These are phyloP conservation scores for Hymenopus coronatus DNA, from an alignment of 2,888 invertebrate genomes.

Conservation along the genomic window DNA sequence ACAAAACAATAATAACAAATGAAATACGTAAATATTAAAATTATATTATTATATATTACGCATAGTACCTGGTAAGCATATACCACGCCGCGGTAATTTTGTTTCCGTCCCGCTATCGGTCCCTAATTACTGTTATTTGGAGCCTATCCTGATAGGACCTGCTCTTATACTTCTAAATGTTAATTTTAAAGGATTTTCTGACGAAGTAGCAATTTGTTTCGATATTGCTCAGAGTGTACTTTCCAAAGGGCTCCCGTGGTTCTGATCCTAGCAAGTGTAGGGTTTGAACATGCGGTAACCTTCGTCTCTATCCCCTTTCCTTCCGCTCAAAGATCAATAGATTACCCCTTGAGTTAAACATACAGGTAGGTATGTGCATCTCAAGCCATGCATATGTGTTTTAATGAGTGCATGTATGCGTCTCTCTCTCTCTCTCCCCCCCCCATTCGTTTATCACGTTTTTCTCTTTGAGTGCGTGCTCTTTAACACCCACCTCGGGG, in stretches of 20 bases:
- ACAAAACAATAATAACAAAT: no score
- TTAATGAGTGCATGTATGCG: not conserved
- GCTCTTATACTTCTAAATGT: no score
- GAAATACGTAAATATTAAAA: no score
- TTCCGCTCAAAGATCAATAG: not conserved
- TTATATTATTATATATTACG: no score
- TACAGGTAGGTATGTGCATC: not conserved
- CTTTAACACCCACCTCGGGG: not conserved
- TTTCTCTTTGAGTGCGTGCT: not conserved
- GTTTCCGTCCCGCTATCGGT: no score
- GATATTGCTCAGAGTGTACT: not conserved
- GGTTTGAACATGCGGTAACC: not conserved
- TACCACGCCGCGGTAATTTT: no score
- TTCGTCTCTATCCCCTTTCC: not conserved
- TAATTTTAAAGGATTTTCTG: not conserved
- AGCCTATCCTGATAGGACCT: no score
- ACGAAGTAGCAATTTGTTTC: not conserved
- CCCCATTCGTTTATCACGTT: not conserved
- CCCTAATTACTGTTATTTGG: no score
- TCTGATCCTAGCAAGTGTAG: not conserved
- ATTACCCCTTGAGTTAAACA: not conserved
- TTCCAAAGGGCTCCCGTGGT: not conserved
- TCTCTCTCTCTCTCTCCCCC: no score
- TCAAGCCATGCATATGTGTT: not conserved
- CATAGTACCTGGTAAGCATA: no score